Conservation (phyloP, 2,113 vertebrate species). For the Ctenomys sociabilis region DNA sequence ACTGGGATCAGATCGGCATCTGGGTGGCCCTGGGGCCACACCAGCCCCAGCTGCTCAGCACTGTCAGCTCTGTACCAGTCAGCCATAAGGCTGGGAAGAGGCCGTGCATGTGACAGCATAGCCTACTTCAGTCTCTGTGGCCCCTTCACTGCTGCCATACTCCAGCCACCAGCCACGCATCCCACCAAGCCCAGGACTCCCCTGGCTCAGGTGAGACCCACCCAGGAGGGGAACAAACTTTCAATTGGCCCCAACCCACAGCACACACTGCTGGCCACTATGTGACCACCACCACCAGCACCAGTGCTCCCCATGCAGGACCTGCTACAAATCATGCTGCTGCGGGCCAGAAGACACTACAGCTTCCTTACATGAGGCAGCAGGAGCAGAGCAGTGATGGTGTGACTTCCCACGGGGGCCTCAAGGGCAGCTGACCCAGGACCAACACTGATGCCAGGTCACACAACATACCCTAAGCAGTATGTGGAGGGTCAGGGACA, state of each 20-base stretch:
- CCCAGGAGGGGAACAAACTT: not conserved
- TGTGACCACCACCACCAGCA: not conserved
- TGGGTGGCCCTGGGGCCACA: not conserved
- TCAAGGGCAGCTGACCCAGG: not conserved
- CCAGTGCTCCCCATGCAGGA: no score
- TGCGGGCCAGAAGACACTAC: not conserved
- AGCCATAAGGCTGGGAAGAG: not conserved
- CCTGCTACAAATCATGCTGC: not conserved
- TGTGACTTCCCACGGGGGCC: not conserved
- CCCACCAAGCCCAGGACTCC: not conserved
- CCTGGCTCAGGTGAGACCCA: not conserved
- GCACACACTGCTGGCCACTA: not conserved
- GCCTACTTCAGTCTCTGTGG: not conserved
- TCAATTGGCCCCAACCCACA: not conserved
- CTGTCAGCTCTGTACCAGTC: no score
- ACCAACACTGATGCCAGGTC: not conserved
- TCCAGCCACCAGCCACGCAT: not conserved
- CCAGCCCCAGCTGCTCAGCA: not conserved
- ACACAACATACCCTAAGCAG: not conserved
- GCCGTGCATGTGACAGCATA: no score
- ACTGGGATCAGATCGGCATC: not conserved
- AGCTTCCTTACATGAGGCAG: not conserved
- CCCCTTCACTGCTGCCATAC: accelerated
- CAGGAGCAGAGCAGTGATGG: not conserved
- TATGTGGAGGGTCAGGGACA: not conserved